A percentile compares a stretch with the other conserved stretches of the same genome.
Conservation (phyloP, 2,113 vertebrate species). For the Ceyx cyanopectus region DNA sequence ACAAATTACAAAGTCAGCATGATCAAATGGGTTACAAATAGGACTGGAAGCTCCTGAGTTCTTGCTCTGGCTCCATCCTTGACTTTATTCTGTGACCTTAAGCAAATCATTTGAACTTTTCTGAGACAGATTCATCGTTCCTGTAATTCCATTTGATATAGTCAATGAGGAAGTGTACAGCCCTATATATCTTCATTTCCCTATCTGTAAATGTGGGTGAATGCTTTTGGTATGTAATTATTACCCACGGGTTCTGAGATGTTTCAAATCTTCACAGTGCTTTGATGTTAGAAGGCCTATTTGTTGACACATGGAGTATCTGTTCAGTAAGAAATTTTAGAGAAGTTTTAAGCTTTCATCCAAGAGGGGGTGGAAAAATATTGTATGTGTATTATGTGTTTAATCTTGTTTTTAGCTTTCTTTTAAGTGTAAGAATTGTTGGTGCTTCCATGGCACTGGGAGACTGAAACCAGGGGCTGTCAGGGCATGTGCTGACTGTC, state of each 20-base stretch:
- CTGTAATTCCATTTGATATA: slow-evolving; percentile 30
- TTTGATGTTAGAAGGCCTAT: slow-evolving; percentile 45
- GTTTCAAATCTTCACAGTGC: slow-evolving; percentile 15
- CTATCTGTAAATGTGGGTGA: slow-evolving; percentile 37
- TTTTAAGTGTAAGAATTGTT: slow-evolving; percentile 30
- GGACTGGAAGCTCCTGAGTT: slow-evolving; percentile 21
- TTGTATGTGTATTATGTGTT: not conserved
- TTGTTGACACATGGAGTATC: slow-evolving; percentile 30
- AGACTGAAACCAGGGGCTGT: not conserved
- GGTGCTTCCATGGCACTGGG: not conserved
- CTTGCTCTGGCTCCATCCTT: not conserved
- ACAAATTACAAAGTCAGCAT: not conserved
- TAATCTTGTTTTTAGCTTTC: slow-evolving; percentile 48
- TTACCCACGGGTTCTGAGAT: slow-evolving; percentile 31
- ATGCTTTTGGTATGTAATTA: slow-evolving; percentile 32
- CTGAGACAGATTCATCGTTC: slow-evolving; percentile 19
- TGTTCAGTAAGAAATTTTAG: not conserved
- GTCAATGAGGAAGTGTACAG: slow-evolving; percentile 34
- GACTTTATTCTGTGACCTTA: slow-evolving; percentile 45
- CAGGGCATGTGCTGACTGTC: not conserved
- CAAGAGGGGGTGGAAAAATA: slow-evolving; percentile 5
- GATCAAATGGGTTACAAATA: slow-evolving; percentile 21
- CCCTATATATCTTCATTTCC: slow-evolving; percentile 50
- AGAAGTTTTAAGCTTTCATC: slow-evolving; percentile 33
- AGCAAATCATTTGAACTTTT: slow-evolving; percentile 34